These are phyloP conservation scores for Zaprionus inermis DNA, from an alignment of 1,140 invertebrate genomes.

Conservation along the genomic window DNA sequence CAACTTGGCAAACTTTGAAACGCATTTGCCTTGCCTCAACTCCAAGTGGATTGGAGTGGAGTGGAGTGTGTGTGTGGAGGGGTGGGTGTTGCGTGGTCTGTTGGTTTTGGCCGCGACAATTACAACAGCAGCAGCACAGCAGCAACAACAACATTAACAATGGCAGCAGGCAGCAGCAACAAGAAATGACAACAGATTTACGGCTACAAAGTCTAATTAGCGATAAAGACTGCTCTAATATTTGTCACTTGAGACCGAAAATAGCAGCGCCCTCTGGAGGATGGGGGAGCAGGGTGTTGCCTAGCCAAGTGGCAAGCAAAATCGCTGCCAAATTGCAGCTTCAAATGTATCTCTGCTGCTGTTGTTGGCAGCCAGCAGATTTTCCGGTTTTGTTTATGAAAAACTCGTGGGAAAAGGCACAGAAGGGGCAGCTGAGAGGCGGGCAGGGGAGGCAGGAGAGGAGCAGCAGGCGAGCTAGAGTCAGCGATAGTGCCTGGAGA, in stretches of 20 bases:
- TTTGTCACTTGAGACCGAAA: constrained; percentile 81
- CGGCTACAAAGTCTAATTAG: constrained; percentile 81
- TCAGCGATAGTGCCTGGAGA: too few relatives aligned
- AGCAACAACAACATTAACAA: constrained; percentile 21
- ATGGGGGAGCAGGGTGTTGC: constrained; percentile 1
- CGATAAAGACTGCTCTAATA: constrained; percentile 82
- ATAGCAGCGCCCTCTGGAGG: constrained; percentile 24
- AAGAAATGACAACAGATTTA: constrained; percentile 79
- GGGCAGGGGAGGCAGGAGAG: not conserved
- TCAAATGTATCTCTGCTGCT: constrained; percentile 56
- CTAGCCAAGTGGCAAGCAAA: constrained; percentile 40
- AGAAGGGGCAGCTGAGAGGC: not conserved
- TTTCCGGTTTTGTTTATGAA: constrained; percentile 79
- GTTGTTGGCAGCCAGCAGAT: constrained; percentile 75
- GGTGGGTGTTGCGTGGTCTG: constrained; percentile 33
- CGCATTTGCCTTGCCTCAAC: constrained; percentile 60
- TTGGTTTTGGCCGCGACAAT: constrained; percentile 51
- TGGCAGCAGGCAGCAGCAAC: constrained; percentile 24
- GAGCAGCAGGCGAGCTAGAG: not conserved
- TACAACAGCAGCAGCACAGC: constrained; percentile 29
- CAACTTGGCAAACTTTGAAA: constrained; percentile 73
- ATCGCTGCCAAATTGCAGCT: constrained; percentile 77
- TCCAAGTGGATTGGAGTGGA: constrained; percentile 29
- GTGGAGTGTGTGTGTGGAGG: not conserved
- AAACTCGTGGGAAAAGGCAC: constrained; percentile 54